A percentile compares a stretch with the other conserved stretches of the same genome.
phyloP scores from a whole-genome alignment of 2,888 invertebrate species.

The Heliothis peltigera region DNA sequence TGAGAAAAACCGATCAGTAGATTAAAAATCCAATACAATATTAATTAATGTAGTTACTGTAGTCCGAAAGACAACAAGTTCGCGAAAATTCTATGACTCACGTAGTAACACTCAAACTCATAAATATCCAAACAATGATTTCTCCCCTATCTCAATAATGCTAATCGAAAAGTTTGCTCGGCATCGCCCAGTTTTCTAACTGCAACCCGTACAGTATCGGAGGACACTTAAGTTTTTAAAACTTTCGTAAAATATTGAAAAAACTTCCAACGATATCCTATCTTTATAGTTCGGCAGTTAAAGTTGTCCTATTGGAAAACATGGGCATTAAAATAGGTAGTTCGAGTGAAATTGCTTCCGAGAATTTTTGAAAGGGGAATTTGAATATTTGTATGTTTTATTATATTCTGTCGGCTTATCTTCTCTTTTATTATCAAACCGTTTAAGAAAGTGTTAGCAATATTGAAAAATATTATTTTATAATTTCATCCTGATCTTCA shows the following conservation, averaged over 20 bases:
- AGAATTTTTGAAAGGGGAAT: neutral
- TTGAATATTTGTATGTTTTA: too few species aligned
- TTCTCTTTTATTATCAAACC: too few species aligned
- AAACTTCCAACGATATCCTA: constrained; percentile 53
- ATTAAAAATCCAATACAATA: too few species aligned
- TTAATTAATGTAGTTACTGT: too few species aligned
- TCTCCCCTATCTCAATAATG: constrained; percentile 70
- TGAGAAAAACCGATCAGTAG: too few species aligned
- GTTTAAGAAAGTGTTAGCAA: too few species aligned
- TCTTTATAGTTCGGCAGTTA: constrained; percentile 54
- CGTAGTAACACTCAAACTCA: constrained; percentile 20
- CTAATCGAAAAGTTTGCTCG: constrained; percentile 70
- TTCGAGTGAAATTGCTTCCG: constrained; percentile 14
- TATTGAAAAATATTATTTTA: too few species aligned
- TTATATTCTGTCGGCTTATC: too few species aligned
- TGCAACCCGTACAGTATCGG: constrained; percentile 55
- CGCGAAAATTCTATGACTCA: neutral
- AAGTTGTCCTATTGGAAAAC: constrained; percentile 45
- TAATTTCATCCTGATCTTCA: too few species aligned
- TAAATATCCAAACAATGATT: constrained; percentile 54
- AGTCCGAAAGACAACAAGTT: too few species aligned
- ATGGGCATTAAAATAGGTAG: constrained; percentile 35
- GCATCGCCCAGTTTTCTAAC: constrained; percentile 56
- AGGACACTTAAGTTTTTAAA: constrained; percentile 48
- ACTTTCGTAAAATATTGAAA: constrained; percentile 61